Evolutionary conservation across 2,888 invertebrate species (phyloP).

Genomic region (Chaetogeoica ovagalla): DNA sequence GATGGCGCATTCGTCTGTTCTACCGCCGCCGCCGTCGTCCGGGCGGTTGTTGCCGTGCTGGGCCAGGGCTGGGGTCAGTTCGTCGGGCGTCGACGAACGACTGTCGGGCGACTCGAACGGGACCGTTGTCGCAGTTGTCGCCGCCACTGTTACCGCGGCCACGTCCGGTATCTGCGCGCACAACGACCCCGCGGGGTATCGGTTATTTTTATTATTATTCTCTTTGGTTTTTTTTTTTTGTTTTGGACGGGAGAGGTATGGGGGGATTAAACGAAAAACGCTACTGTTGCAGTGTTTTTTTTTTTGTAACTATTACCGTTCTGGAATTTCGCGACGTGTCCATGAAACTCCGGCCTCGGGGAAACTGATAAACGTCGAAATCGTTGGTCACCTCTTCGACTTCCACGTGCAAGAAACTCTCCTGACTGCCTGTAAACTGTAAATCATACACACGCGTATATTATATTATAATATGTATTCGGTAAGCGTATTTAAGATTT

Average conservation of each 20-base stretch:
- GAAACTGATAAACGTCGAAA: slow-evolving; percentile 55
- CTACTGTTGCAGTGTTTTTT: too few species aligned
- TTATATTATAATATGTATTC: too few species aligned
- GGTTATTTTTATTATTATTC: not conserved
- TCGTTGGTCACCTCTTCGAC: slow-evolving; percentile 58
- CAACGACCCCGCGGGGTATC: not conserved
- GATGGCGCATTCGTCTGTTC: not conserved
- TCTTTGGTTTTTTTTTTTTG: not conserved
- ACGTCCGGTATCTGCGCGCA: slow-evolving; percentile 45
- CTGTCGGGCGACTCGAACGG: slow-evolving; percentile 57
- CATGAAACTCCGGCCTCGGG: slow-evolving; percentile 46
- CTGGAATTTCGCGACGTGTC: slow-evolving; percentile 47
- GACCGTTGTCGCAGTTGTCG: slow-evolving; percentile 4
- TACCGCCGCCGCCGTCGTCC: not conserved
- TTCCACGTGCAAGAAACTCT: slow-evolving; percentile 77
- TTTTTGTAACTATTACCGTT: slow-evolving; percentile 31
- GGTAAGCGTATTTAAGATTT: too few species aligned
- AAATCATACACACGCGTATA: not conserved
- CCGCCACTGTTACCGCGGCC: slow-evolving; percentile 20
- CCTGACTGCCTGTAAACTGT: slow-evolving; percentile 82
- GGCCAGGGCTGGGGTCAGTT: slow-evolving; percentile 65
- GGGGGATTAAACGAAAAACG: too few species aligned
- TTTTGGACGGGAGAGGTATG: too few species aligned
- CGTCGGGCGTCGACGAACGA: slow-evolving; percentile 69
- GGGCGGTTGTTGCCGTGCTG: not conserved